Evolutionary conservation across 2,888 invertebrate genomes (phyloP), one percentile per base, ranked within the genome.

Genomic region (Tetramorium bicarinatum): DNA sequence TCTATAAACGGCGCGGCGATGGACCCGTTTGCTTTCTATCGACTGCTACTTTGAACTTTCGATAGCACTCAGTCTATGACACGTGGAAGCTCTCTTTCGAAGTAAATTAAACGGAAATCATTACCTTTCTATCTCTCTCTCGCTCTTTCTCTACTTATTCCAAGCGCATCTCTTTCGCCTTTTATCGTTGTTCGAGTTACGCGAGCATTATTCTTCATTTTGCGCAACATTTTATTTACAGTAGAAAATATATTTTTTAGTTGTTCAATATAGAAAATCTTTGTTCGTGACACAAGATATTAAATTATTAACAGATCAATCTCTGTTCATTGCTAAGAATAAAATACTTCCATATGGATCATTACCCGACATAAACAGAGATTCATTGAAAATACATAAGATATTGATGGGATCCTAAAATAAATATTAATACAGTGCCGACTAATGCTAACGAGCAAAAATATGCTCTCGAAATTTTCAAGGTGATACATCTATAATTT

Each of bases 101-200:
- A 87, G 87, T 88, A 88, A 91, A 91, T 91, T 91, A 89, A 91
- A 88, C 88, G 90, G 82, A 84, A 85, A 87, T 88, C 81, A 79
- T 84, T 72, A 80, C 69, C 82, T 38, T 41, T 56, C 54, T 81
- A 6, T 18, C 34, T 61, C 59, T 34, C 34, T 61, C 61, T 34
- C 18, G 8, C 34, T 34, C 61, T 9, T 1, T 18, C 25, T 0
- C 62, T 29, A 49, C 54, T 76, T 71, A 29, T 77, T 77, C 61
- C 29, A 62, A n/a, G 56, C 41, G 25, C 56, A 34, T 25, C 38
- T 29, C 64, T 64, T 71, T 47, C 72, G 66, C 47, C 29, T 52
- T 85, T 79, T 54, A 49, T 83, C 38, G 8, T 13, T 56, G 44
- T 13, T 21, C 15, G 18, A 47, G 13, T 8, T 15, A 38, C 41